Evolutionary conservation across 2,113 vertebrate genomes (phyloP).

Genomic region (Petroica traversi): DNA sequence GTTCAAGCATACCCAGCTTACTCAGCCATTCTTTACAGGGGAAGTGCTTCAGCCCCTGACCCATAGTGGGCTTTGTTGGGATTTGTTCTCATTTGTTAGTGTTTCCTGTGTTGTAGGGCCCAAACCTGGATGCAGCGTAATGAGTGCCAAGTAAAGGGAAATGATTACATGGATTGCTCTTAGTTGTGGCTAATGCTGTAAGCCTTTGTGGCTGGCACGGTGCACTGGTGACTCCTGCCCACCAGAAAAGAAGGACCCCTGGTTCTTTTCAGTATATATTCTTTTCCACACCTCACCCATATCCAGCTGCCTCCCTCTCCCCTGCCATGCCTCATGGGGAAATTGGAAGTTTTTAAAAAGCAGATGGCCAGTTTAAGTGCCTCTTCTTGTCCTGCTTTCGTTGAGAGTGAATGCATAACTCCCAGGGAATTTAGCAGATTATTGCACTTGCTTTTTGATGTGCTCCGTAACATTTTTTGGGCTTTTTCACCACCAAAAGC

Average conservation of each 20-base stretch:
- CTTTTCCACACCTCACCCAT: not conserved
- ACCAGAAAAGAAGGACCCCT: not conserved
- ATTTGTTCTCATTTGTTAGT: not conserved
- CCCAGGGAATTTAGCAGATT: not conserved
- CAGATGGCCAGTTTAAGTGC: not conserved
- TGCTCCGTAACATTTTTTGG: not conserved
- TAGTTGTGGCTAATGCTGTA: not conserved
- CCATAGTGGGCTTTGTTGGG: not conserved
- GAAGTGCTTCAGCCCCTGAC: not conserved
- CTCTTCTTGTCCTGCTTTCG: not conserved
- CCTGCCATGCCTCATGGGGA: not conserved
- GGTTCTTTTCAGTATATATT: not conserved
- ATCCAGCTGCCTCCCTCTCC: accelerated
- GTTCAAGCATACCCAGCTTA: not conserved
- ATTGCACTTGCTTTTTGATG: not conserved
- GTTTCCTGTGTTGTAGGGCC: not conserved
- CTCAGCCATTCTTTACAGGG: not conserved
- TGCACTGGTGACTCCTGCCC: not conserved
- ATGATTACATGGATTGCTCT: accelerated
- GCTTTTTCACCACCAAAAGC: not conserved
- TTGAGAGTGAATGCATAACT: not conserved
- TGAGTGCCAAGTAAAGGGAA: not conserved
- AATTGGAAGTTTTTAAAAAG: not conserved
- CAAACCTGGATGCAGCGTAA: not conserved
- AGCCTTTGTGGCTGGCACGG: accelerated